A percentile compares a stretch with the other conserved stretches of the same genome.
These are phyloP conservation scores for Neelides folsomi DNA, from an alignment of 2,888 invertebrate species.

Conservation along the genomic window DNA sequence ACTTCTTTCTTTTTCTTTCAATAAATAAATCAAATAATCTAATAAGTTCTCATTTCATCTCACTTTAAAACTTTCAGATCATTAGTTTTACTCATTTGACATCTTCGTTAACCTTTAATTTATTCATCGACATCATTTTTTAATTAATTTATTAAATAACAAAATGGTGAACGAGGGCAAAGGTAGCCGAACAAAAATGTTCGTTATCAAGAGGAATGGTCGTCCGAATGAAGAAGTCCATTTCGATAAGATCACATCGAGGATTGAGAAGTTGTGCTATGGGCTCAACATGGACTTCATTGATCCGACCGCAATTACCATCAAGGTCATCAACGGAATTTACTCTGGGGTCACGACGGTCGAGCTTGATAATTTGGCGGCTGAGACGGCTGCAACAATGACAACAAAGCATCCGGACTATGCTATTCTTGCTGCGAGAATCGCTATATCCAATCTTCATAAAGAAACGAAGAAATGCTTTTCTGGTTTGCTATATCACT, in stretches of 20 bases:
- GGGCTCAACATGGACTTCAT: conserved; percentile 90
- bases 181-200: conserved; percentile 21
- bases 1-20: too few species aligned
- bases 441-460: conserved; percentile 93
- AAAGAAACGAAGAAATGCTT: conserved; percentile 95
- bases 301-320: conserved; percentile 78
- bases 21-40: too few species aligned
- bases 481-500: conserved; percentile 48
- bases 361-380: conserved; percentile 92
- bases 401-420: conserved; percentile 96
- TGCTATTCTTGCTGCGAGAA: conserved; percentile 72
- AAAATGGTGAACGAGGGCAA: too few species aligned
- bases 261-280: conserved; percentile 89
- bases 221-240: conserved; percentile 72
- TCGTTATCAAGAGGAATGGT: conserved; percentile 48
- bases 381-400: conserved; percentile 97
- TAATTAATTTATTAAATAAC: too few species aligned
- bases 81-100: too few species aligned
- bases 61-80: too few species aligned
- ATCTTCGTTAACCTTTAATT: too few species aligned
- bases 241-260: conserved; percentile 94
- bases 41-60: too few species aligned
- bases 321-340: conserved; percentile 86
- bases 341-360: conserved; percentile 94
- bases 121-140: too few species aligned